phyloP scores from a whole-genome alignment of 2,888 invertebrate species.

The Hypolimnas misippus region DNA sequence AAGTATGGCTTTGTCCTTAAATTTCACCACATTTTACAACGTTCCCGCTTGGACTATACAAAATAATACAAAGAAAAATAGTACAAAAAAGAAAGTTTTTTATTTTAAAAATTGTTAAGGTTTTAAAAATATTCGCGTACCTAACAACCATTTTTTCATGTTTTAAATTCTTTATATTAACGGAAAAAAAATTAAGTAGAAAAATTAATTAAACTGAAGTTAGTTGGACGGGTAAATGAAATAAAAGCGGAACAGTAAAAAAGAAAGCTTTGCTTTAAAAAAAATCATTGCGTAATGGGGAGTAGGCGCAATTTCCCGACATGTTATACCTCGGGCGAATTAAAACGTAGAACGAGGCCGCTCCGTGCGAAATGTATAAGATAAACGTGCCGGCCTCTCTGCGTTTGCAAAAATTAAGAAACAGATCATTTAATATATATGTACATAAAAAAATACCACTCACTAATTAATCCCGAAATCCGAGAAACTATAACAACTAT shows the following conservation, averaged over 20 bases:
- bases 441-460: too few relatives aligned
- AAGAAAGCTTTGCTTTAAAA: slow-evolving; percentile 22
- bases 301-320: slow-evolving; percentile 32
- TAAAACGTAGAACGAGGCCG: slow-evolving; percentile 26
- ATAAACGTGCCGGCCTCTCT: slow-evolving; percentile 17
- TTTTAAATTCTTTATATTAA: not conserved
- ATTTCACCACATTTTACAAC: too few relatives aligned
- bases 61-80: too few relatives aligned
- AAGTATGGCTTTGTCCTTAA: too few relatives aligned
- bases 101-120: too few relatives aligned
- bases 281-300: slow-evolving; percentile 25
- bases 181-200: not conserved
- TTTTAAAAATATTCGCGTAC: too few relatives aligned
- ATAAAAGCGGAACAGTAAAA: slow-evolving; percentile 15
- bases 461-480: too few relatives aligned
- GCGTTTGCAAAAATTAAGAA: slow-evolving; percentile 17
- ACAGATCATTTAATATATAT: not conserved
- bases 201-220: slow-evolving; percentile 14
- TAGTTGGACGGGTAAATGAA: slow-evolving; percentile 10
- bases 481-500: too few relatives aligned
- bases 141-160: not conserved
- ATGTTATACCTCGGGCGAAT: slow-evolving; percentile 26
- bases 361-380: slow-evolving; percentile 26
- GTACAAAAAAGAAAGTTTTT: too few relatives aligned
- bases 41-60: too few relatives aligned